These are phyloP conservation scores for Camelus dromedarius DNA, from an alignment of 2,113 vertebrate species.

Conservation along the genomic window DNA sequence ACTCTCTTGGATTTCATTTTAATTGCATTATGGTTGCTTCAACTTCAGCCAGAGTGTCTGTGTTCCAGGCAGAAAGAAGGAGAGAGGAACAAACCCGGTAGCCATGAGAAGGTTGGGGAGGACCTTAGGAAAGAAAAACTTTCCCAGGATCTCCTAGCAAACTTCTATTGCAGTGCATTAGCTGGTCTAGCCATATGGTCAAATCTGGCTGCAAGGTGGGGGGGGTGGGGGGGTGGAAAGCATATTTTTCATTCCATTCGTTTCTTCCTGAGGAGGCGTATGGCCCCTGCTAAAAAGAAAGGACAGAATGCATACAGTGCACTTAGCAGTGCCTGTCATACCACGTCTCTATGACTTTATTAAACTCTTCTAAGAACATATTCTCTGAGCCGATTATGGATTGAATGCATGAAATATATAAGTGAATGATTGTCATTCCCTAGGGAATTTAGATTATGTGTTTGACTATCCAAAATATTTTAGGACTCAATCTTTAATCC, in stretches of 20 bases:
- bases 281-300: background rate
- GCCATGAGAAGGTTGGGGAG: background rate
- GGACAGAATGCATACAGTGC: background rate
- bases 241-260: background rate
- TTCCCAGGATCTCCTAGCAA: background rate
- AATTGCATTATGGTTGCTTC: background rate
- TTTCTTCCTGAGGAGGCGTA: background rate
- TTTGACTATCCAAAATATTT: slow-evolving; percentile 9
- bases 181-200: background rate
- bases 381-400: background rate
- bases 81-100: background rate
- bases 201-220: background rate
- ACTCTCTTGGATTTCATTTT: background rate
- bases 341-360: background rate
- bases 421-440: background rate
- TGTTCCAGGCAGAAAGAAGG: background rate
- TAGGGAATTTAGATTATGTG: background rate
- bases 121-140: background rate
- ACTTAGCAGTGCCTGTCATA: background rate
- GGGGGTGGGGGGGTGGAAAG: background rate
- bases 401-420: background rate
- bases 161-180: background rate
- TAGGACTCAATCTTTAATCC: slow-evolving; percentile 2
- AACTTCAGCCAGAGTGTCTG: background rate
- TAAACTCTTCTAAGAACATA: slow-evolving; percentile 4